Conservation (phyloP, 1,140 invertebrate species). For the Acromyrmex charruanus region DNA sequence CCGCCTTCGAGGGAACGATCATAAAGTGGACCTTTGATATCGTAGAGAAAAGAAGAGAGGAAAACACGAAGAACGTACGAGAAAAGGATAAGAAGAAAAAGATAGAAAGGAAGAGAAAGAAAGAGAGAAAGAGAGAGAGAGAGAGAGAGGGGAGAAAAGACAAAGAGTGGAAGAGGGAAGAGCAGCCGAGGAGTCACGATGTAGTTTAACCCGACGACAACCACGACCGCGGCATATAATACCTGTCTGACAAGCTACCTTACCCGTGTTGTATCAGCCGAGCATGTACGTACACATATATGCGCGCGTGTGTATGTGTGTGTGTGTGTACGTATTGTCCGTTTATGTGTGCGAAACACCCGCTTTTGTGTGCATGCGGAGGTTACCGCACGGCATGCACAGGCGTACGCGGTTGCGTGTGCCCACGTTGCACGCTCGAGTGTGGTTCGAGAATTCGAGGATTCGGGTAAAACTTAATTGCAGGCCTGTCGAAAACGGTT, state of each 20-base stretch:
- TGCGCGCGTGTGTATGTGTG: not conserved
- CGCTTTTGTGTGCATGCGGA: conserved; percentile 36
- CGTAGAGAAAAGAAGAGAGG: conserved; percentile 13
- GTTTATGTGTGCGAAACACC: conserved; percentile 9
- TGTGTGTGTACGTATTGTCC: not conserved
- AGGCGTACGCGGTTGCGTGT: conserved; percentile 18
- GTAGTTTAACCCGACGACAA: conserved; percentile 69
- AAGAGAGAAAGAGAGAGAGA: too few species aligned
- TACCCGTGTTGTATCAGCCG: conserved; percentile 66
- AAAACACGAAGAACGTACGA: conserved; percentile 14
- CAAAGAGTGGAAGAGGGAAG: conserved; percentile 13
- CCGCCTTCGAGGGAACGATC: conserved; percentile 51
- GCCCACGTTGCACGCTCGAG: conserved; percentile 16
- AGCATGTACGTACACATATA: conserved; percentile 6
- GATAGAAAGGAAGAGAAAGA: too few species aligned
- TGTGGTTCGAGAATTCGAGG: conserved; percentile 45
- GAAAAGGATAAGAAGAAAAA: not conserved
- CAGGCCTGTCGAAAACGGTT: not conserved
- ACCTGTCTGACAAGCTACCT: conserved; percentile 74
- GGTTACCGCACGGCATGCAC: conserved; percentile 39
- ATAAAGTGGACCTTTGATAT: conserved; percentile 53
- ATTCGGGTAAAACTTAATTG: conserved; percentile 43
- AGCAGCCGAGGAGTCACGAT: conserved; percentile 47
- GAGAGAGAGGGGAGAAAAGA: not conserved
- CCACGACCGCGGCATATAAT: conserved; percentile 67